Conservation (phyloP, 2,888 invertebrate genomes). For the Leptopilina drosophilae region DNA sequence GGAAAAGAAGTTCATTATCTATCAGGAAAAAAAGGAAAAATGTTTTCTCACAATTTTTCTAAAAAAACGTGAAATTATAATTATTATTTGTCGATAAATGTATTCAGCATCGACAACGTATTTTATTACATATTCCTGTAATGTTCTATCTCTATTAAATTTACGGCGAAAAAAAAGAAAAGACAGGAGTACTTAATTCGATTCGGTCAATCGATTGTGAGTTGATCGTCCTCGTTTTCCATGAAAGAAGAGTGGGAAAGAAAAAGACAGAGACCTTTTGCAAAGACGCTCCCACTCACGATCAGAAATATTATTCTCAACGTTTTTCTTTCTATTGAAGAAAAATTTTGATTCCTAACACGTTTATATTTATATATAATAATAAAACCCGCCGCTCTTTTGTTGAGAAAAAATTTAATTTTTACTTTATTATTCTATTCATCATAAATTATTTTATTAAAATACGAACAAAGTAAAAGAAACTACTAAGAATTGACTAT, state of each 20-base stretch:
- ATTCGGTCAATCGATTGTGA: slow-evolving; percentile 48
- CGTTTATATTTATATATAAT: too few species aligned
- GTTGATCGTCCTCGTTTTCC: slow-evolving; percentile 52
- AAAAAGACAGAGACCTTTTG: slow-evolving; percentile 55
- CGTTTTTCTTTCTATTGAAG: slow-evolving; percentile 51
- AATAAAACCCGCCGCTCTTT: too few species aligned
- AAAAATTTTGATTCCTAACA: slow-evolving; percentile 44
- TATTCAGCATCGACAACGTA: neutral
- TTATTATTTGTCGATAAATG: neutral
- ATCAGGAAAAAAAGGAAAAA: neutral
- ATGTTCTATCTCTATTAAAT: neutral
- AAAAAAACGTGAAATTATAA: neutral
- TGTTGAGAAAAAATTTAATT: neutral
- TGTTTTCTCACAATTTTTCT: neutral
- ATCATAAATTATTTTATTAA: too few species aligned
- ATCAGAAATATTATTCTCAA: slow-evolving; percentile 52
- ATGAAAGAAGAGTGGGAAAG: slow-evolving; percentile 51
- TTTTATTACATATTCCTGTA: neutral
- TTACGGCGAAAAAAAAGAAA: neutral
- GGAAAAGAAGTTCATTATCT: slow-evolving; percentile 17
- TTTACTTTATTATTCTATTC: too few species aligned
- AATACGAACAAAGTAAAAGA: neutral
- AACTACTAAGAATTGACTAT: neutral
- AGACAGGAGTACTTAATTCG: slow-evolving; percentile 17
- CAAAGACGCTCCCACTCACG: slow-evolving; percentile 57